phyloP scores from a whole-genome alignment of 2,888 invertebrate genomes.

The Lutraria lutraria region DNA sequence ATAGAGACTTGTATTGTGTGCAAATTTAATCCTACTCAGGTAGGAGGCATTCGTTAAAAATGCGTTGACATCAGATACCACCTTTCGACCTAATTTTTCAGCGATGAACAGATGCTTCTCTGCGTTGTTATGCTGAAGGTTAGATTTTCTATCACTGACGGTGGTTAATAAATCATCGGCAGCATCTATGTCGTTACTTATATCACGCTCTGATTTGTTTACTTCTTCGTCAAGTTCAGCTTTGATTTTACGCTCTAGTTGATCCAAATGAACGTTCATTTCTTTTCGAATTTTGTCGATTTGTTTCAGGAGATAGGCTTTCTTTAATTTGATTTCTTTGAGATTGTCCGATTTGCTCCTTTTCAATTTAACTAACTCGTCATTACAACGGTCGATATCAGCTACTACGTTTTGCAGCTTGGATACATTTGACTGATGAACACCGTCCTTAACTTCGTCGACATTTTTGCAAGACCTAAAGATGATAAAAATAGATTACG shows the following conservation, averaged over 20 bases:
- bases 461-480: neutral
- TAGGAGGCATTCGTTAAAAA: neutral
- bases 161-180: neutral
- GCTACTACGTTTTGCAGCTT: neutral
- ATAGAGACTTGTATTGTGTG: neutral
- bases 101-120: constrained; percentile 4
- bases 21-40: neutral
- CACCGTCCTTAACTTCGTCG: neutral
- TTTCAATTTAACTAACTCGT: neutral
- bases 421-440: neutral
- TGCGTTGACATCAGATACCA: neutral
- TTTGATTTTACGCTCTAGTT: neutral
- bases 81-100: neutral
- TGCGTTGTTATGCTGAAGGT: neutral
- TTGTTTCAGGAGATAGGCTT: neutral
- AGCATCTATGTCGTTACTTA: neutral
- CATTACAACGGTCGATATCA: neutral
- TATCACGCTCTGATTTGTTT: neutral
- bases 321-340: neutral
- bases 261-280: neutral
- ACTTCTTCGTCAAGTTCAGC: neutral
- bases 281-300: constrained; percentile 6
- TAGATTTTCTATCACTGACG: neutral
- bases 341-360: neutral
- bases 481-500: neutral